Evolutionary conservation across 2,797 vertebrate genomes (phyloP), one percentile per base, ranked within the genome.

Genomic region (Rhinella marina): DNA sequence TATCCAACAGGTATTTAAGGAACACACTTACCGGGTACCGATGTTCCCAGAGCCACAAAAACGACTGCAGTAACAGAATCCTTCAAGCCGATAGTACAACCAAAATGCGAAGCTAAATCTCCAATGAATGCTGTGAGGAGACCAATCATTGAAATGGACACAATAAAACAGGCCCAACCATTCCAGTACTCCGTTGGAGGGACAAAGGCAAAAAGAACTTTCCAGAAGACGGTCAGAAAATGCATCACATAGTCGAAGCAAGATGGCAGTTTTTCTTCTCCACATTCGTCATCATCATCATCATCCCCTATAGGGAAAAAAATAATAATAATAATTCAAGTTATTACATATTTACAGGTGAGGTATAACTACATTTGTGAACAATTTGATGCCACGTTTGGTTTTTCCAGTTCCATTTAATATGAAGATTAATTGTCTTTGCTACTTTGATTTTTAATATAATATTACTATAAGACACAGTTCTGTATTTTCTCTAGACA

Each of bases 221-320:
- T 99, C 98, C 98, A 99, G 96, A 99, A 98, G 86, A 99, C 94
- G 0, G 98, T 99, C 92, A 99, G 96, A 92, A 98, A 99, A 95
- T 99, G 98, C 96, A 98, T 97, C 92, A 98, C 94, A 0, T 99
- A 99, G 92, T 99, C 98, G 0, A 97, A 97, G 90, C 97, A 97
- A 82, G 98, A 99, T 3, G 98, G 98, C 86, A 96, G 92, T 90
- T 97, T 98, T 91, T 97, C 96, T 88, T 97, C 96, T 0, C 95
- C 96, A 84, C 96, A 96, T 84, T 99, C 98, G 0, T 99, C 98
- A 0, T 99, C 98, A 0, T 97, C 96, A 0, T 99, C 98, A 0
- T 99, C 98, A 92, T 99, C 98, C 1, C 98, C 98, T 97, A 87
- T 5, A 90, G 83, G 90, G 75, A 88, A 90, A 92, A 9, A 12